Conservation (phyloP, 2,888 invertebrate species). For the Coelogynopora nodosa region DNA sequence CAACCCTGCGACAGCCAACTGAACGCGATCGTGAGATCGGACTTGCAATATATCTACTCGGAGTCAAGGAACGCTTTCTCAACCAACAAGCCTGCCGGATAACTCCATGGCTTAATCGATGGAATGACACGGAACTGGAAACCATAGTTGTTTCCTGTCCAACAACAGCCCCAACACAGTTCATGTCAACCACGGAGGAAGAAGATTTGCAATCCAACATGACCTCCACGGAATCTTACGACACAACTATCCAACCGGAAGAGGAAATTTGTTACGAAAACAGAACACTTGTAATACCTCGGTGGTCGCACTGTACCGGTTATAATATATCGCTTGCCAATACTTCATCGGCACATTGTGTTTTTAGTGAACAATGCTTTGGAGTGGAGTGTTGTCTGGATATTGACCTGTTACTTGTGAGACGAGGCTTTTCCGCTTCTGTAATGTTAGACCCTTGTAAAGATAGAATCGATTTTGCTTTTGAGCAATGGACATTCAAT, state of each 20-base stretch:
- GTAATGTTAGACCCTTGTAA: slow-evolving; percentile 50
- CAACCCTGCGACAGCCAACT: neutral
- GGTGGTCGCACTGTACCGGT: neutral
- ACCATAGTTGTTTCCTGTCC: neutral
- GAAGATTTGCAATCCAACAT: neutral
- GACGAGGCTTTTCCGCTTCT: slow-evolving; percentile 48
- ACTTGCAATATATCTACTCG: neutral
- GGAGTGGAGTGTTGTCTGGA: slow-evolving; percentile 49
- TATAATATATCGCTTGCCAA: neutral
- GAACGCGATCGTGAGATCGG: neutral
- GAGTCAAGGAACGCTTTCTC: neutral
- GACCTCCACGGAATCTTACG: neutral
- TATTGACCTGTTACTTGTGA: slow-evolving; percentile 15
- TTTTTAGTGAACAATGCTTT: slow-evolving; percentile 7
- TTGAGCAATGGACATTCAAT: slow-evolving; percentile 40
- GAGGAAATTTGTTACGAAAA: neutral
- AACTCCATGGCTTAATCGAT: neutral
- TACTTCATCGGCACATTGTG: neutral
- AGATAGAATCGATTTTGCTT: slow-evolving; percentile 42
- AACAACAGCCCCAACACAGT: neutral
- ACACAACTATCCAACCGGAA: neutral
- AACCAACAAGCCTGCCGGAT: neutral
- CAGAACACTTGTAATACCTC: neutral
- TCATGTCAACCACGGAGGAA: neutral
- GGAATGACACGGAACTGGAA: neutral